Conservation (phyloP, 2,113 vertebrate species). For the Gorsachius goisagi region DNA sequence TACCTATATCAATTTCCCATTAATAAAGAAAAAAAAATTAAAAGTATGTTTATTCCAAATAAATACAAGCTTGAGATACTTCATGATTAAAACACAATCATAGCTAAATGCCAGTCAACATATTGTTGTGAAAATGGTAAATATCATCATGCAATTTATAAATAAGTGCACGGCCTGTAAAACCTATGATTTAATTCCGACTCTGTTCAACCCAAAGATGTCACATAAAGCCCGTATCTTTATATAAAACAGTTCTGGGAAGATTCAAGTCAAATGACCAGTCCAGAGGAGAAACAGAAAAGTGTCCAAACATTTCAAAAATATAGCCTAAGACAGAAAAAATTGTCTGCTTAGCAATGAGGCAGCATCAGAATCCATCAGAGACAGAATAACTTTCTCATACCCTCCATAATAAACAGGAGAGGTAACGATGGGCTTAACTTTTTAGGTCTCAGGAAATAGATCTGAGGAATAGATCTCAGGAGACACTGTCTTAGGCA, state of each 20-base stretch:
- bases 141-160: not conserved
- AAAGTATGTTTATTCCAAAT: not conserved
- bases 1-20: not conserved
- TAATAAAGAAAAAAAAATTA: not conserved
- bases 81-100: not conserved
- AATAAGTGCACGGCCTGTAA: not conserved
- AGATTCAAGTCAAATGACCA: not conserved
- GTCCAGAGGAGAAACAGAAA: not conserved
- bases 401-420: not conserved
- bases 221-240: not conserved
- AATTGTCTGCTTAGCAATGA: not conserved
- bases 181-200: not conserved
- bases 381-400: not conserved
- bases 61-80: not conserved
- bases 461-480: too few species aligned
- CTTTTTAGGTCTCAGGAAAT: not conserved
- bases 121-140: not conserved
- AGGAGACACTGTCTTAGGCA: not conserved
- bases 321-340: not conserved
- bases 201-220: not conserved
- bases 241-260: not conserved
- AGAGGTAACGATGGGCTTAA: not conserved
- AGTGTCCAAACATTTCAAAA: not conserved
- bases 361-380: not conserved
- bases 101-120: not conserved